phyloP scores from a whole-genome alignment of 2,888 invertebrate genomes.

The Hermaeophaga mercurialis region DNA sequence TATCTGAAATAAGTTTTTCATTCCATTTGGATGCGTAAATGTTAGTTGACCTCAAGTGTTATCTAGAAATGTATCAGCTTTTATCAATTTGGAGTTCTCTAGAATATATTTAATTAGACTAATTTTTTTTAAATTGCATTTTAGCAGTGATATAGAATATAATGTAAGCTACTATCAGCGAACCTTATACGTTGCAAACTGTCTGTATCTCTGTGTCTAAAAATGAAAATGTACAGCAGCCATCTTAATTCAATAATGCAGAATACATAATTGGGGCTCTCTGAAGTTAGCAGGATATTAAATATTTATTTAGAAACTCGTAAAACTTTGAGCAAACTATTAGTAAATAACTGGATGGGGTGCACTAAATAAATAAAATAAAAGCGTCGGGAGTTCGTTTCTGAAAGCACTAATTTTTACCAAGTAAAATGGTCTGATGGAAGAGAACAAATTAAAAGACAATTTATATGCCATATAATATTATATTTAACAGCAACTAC shows the following conservation, averaged over 20 bases:
- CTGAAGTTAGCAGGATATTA: constrained; percentile 10
- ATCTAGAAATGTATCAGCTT: no score
- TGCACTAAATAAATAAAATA: constrained; percentile 16
- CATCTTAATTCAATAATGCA: constrained; percentile 3
- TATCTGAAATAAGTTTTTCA: no score
- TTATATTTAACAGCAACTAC: constrained; percentile 76
- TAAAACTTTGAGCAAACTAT: constrained; percentile 19
- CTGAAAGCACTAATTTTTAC: constrained; percentile 10
- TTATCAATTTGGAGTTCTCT: no score
- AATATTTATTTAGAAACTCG: constrained; percentile 18
- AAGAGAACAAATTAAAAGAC: constrained; percentile 7
- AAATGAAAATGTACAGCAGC: no score
- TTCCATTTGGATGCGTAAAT: no score
- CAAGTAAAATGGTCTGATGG: constrained; percentile 9
- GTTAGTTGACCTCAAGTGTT: no score
- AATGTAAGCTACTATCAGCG: no score
- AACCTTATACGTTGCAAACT: no score
- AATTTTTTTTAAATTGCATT: no score
- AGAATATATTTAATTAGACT: no score
- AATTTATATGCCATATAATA: constrained; percentile 74
- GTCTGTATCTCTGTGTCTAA: no score
- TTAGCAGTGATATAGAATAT: no score
- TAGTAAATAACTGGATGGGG: constrained; percentile 13
- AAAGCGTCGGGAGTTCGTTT: constrained; percentile 6
- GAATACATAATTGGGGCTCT: constrained; percentile 7